These are phyloP conservation scores for Corvus hawaiiensis DNA, from an alignment of 2,113 vertebrate genomes.

Conservation along the genomic window DNA sequence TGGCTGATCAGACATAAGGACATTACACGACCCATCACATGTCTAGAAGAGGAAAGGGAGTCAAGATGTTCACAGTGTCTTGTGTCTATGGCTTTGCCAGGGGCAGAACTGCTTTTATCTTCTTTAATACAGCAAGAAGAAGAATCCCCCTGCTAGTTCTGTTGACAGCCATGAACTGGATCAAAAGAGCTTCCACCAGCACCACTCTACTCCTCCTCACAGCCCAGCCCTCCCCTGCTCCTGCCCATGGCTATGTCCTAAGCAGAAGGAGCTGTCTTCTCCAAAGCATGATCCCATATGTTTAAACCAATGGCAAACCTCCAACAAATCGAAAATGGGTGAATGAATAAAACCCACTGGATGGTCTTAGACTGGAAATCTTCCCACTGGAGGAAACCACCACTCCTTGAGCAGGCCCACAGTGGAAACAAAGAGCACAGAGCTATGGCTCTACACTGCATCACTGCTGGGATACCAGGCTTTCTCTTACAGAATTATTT, in stretches of 20 bases:
- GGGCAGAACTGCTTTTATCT: neutral
- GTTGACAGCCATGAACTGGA: neutral
- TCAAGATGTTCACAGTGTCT: neutral
- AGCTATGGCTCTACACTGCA: neutral
- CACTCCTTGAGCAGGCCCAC: neutral
- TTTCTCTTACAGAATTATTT: neutral
- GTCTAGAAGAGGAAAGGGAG: neutral
- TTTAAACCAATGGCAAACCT: neutral
- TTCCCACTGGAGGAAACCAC: neutral
- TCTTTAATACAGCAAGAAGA: neutral
- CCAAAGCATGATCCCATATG: rapidly evolving
- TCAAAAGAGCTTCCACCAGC: neutral
- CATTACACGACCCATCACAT: neutral
- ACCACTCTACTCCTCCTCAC: neutral
- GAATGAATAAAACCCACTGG: neutral
- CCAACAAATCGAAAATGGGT: neutral
- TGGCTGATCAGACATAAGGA: neutral
- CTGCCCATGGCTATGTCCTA: rapidly evolving
- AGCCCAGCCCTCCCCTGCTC: neutral
- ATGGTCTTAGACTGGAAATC: neutral
- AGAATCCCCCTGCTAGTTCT: neutral
- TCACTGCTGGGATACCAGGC: neutral
- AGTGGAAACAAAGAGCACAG: rapidly evolving
- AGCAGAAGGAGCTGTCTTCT: neutral
- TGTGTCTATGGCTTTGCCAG: neutral